Conservation (phyloP, 2,797 vertebrate species). For the Halcyon smyrnensis region DNA sequence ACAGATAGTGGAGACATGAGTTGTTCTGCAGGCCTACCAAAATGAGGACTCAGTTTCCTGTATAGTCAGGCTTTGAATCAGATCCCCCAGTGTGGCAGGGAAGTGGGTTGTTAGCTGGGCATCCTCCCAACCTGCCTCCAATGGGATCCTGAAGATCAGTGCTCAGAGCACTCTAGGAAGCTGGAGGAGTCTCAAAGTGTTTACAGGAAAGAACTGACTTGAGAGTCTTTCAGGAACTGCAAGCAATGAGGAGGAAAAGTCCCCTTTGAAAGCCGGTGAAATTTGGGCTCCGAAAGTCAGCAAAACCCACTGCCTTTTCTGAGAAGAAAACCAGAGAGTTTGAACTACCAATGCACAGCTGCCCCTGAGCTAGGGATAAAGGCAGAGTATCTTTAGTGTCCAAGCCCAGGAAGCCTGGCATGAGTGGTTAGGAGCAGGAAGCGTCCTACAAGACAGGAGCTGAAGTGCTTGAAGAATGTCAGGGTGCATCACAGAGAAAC, state of each 20-base stretch:
- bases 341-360: neutral
- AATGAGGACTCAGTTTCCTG: neutral
- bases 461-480: neutral
- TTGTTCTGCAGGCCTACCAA: neutral
- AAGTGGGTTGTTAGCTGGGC: neutral
- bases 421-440: neutral
- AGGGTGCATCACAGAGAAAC: neutral
- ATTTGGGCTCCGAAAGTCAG: neutral
- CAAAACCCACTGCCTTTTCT: neutral
- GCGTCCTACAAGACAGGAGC: neutral
- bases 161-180: neutral
- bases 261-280: neutral
- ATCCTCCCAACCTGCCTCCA: neutral
- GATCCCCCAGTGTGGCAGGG: neutral
- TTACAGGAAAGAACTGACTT: neutral
- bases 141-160: neutral
- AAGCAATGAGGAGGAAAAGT: neutral
- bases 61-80: neutral
- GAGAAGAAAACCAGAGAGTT: neutral
- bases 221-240: neutral
- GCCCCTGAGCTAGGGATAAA: neutral
- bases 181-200: neutral
- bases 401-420: neutral
- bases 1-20: neutral
- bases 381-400: neutral